phyloP scores from a whole-genome alignment of 2,113 vertebrate species.

The Ifrita kowaldi region DNA sequence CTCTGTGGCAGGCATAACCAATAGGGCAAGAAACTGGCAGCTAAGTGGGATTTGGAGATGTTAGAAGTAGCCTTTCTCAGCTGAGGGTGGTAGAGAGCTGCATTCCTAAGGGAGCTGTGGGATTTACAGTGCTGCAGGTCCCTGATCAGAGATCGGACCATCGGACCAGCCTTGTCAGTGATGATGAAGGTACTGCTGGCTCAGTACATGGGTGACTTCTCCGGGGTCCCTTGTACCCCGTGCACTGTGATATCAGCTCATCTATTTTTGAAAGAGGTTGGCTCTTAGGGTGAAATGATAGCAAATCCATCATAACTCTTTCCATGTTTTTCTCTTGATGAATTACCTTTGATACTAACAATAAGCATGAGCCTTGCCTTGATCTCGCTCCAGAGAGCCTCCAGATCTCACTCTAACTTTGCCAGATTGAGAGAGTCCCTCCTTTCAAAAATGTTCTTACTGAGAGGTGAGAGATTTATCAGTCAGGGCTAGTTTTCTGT shows the following conservation, averaged over 20 bases:
- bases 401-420: slow-evolving; percentile 17
- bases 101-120: not conserved
- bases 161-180: not conserved
- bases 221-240: not conserved
- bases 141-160: too few species aligned
- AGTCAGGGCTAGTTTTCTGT: not conserved
- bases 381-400: not conserved
- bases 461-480: not conserved
- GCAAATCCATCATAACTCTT: slow-evolving; percentile 7
- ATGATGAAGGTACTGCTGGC: not conserved
- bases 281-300: not conserved
- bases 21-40: not conserved
- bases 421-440: not conserved
- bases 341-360: slow-evolving; percentile 24
- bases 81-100: not conserved
- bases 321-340: not conserved
- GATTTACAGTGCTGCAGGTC: not conserved
- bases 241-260: not conserved
- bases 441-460: not conserved
- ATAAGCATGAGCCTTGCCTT: slow-evolving; percentile 16
- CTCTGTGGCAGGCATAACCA: not conserved
- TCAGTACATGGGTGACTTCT: not conserved
- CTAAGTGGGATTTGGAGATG: not conserved
- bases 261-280: slow-evolving; percentile 36
- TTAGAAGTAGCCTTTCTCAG: not conserved